Evolutionary conservation across 2,888 invertebrate species (phyloP), one percentile per base, ranked within the genome.

Genomic region (Buathra laborator): DNA sequence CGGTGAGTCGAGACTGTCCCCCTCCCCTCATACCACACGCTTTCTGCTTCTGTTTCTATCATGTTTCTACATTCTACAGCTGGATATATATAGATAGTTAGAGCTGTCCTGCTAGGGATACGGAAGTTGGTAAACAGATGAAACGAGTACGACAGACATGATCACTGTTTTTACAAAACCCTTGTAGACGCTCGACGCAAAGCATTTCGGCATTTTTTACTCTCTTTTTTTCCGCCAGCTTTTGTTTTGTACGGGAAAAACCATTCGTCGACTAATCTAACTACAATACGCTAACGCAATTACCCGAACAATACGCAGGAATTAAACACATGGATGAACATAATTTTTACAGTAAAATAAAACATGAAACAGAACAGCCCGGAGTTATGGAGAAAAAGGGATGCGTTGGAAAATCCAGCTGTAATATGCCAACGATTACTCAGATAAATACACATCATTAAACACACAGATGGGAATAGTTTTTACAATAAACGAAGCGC

Each of bases 31-130:
- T 16, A 51, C 2, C 64, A 24, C 14, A 59, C 24, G 59, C 24
- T 24, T 59, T 24, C 19, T 16, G 59, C 24, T 59, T 59, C 59
- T 59, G 59, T 59, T 59, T 59, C 59, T 29, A 32, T 59, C 59
- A 14, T 32, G 5, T 14, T n/a, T 32, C 29, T 14, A 48, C 59
- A 59, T 59, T 32, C 59, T 29, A 29, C 14, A 32, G 5, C 12
- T 59, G 14, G 59, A 29, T 59, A 14, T 12, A 19, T 59, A 19
- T 1, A 14, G 9, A 29, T 19, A 29, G 24, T 24, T 10, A 4
- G 59, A 32, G 12, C 56, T 56, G 10, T n/a, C 14, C 14, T 6
- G 29, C 9, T 59, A 4, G 59, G 14, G 59, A 59, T 59, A 24
- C 29, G 19, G 1, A 6, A 12, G 6, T 37, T 2, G n/a, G 29